Percentiles rank a stretch among this genome's conserved stretches.
phyloP scores from a whole-genome alignment of 2,888 invertebrate species.

The Ennomos quercinarius region DNA sequence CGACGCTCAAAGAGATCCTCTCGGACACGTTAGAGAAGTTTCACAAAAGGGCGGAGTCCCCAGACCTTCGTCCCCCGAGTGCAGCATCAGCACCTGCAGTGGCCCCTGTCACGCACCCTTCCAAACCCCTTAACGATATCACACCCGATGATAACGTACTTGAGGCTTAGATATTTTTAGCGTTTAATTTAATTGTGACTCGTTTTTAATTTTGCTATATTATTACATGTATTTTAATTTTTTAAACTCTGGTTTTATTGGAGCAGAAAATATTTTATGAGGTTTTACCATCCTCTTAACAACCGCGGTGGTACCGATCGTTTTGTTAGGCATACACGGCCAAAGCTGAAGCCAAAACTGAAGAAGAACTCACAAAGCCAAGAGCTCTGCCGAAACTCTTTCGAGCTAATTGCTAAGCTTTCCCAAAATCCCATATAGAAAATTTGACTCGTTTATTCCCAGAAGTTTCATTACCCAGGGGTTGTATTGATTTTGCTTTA shows the following conservation, averaged over 20 bases:
- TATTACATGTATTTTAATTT: constrained; percentile 45
- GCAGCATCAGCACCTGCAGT: constrained; percentile 53
- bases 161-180: constrained; percentile 47
- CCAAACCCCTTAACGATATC: constrained; percentile 10
- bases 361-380: too few relatives aligned
- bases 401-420: too few relatives aligned
- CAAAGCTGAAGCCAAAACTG: too few relatives aligned
- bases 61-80: constrained; percentile 40
- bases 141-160: constrained; percentile 1
- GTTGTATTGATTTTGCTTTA: neutral
- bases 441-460: too few relatives aligned
- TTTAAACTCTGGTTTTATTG: neutral
- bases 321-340: too few relatives aligned
- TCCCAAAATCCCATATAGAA: too few relatives aligned
- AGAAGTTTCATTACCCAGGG: too few relatives aligned
- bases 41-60: constrained; percentile 48
- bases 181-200: constrained; percentile 41
- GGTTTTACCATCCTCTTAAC: too few relatives aligned
- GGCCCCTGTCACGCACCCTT: constrained; percentile 9
- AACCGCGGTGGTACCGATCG: too few relatives aligned
- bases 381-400: too few relatives aligned
- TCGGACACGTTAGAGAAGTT: constrained; percentile 71
- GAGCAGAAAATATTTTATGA: too few relatives aligned
- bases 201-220: constrained; percentile 52
- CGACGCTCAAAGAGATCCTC: constrained; percentile 72